These are phyloP conservation scores for Rapana venosa DNA, from an alignment of 2,888 invertebrate genomes.

Conservation along the genomic window DNA sequence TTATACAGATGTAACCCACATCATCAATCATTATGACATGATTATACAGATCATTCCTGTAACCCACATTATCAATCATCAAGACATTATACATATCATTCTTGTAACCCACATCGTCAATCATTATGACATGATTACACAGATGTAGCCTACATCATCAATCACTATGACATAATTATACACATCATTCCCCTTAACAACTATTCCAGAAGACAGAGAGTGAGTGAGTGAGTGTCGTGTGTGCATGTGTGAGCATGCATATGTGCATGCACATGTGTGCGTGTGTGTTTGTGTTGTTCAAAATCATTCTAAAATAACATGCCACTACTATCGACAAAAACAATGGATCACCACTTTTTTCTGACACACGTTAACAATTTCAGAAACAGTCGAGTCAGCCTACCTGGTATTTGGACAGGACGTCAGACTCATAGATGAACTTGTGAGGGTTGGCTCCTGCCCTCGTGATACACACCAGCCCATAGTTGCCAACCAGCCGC, in stretches of 20 bases:
- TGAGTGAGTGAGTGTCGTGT: too few species aligned
- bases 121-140: neutral
- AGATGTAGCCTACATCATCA: constrained; percentile 54
- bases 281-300: too few species aligned
- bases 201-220: too few species aligned
- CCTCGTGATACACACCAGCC: constrained; percentile 92
- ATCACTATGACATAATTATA: neutral
- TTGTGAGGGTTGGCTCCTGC: constrained; percentile 90
- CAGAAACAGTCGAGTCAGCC: neutral
- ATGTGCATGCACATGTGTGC: too few species aligned
- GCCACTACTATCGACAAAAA: too few species aligned
- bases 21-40: neutral
- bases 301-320: too few species aligned
- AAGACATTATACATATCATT: constrained; percentile 60
- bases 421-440: constrained; percentile 95
- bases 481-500: constrained; percentile 81
- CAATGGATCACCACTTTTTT: too few species aligned
- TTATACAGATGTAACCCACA: constrained; percentile 51
- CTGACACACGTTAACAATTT: too few species aligned
- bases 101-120: constrained; percentile 57
- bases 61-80: constrained; percentile 47
- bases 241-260: too few species aligned
- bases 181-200: too few species aligned
- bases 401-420: constrained; percentile 91
- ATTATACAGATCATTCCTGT: too few species aligned